Percentiles rank a stretch among this genome's conserved stretches.
Evolutionary conservation across 1,140 invertebrate species (phyloP).

Genomic region (Choristoneura fumiferana): DNA sequence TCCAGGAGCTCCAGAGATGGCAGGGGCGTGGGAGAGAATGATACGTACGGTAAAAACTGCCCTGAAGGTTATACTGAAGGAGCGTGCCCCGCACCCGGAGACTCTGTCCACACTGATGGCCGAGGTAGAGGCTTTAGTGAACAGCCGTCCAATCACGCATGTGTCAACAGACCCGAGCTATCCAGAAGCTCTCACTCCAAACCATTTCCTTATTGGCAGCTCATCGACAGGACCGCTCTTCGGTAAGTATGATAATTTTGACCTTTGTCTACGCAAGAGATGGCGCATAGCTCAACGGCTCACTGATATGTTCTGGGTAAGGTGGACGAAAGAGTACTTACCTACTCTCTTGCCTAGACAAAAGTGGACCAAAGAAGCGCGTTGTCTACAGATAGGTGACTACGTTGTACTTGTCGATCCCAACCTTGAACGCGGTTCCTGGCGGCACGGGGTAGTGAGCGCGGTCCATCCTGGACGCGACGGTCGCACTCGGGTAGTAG

Average conservation of each 20-base stretch:
- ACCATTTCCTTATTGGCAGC: conserved; percentile 6
- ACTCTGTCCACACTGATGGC: conserved; percentile 1
- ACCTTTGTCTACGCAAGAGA: background rate
- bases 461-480: conserved; percentile 6
- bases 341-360: conserved; percentile 15
- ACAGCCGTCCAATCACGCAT: conserved; percentile 21
- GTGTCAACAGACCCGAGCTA: conserved; percentile 23
- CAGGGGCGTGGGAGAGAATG: conserved; percentile 25
- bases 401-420: conserved; percentile 19
- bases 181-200: conserved; percentile 7
- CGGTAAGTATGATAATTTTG: background rate
- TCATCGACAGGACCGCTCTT: background rate
- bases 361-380: conserved; percentile 10
- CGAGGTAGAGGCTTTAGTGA: conserved; percentile 20
- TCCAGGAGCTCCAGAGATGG: conserved; percentile 23
- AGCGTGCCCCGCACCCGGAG: conserved; percentile 5
- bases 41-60: conserved; percentile 20
- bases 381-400: conserved; percentile 9
- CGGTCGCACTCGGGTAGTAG: conserved; percentile 11
- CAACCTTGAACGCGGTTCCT: conserved; percentile 15
- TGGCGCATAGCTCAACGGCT: background rate
- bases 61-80: conserved; percentile 6
- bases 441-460: conserved; percentile 16
- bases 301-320: background rate
- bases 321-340: conserved; percentile 13